Base-by-base conservation (phyloP, 2,797 vertebrate genomes). In the Argyrosomus regius region DNA sequence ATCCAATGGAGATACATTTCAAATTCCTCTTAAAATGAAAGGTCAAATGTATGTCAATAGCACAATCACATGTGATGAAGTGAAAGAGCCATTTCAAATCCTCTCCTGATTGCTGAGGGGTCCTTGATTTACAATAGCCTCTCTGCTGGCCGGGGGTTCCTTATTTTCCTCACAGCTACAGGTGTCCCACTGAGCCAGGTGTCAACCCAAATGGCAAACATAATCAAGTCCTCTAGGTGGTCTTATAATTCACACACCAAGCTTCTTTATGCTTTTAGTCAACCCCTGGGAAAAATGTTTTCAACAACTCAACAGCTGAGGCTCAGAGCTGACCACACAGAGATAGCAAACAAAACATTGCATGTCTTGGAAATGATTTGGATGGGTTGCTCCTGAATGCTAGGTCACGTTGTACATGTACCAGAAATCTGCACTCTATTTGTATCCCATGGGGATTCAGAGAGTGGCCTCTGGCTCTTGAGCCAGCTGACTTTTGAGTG, bases 161-260 rank as follows among this genome's bases (percentile, higher is more conserved):
- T 80, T 39, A 35, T 54, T 67, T 52, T 46, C 76, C 72, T 72
- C 28, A 26, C 69, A 57, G 66, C 67, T 20, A 41, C 75, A 72
- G 53, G 74, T 71, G 69, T 83, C 78, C 78, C n/a, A 6, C 84
- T 71, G 84, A 81, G 80, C 62, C 69, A 66, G 59, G 81, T 72
- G 74, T 84, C 80, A 87, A 54, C 62, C 50, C 68, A 78, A 82
- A 88, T 81, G 75, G 60, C 75, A 78, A 82, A 82, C 70, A 75
- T 64, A 77, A 85, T 83, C 77, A 86, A 62, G 17, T 54, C 22
- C 72, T 65, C 54, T 20, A 61, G 75, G 81, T 77, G 83, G 63
- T 82, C 75, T 61, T 16, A 63, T 58, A 60, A 80, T 43, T 85
- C 83, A 82, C 43, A 58, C 63, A 64, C 80, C 80, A 71, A 11